These are phyloP conservation scores for Lepidurus apus DNA, from an alignment of 1,140 invertebrate genomes.

Conservation along the genomic window DNA sequence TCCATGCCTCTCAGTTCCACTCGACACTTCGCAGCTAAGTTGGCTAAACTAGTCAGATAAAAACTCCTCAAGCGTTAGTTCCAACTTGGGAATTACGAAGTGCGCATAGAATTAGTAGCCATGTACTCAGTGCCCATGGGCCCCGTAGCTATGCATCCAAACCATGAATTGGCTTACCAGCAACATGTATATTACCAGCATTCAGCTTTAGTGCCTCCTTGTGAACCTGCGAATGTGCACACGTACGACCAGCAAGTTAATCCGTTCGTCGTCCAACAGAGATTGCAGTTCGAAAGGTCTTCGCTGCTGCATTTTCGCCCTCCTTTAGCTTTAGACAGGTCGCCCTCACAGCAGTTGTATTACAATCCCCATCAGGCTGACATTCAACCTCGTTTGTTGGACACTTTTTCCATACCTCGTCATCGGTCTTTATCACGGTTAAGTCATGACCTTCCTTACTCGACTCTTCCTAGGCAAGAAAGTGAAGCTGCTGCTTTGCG, in stretches of 20 bases:
- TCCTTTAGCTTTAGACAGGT: background rate
- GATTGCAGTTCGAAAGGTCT: background rate
- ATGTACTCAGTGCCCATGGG: background rate
- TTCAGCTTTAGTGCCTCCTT: background rate
- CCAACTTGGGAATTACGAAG: background rate
- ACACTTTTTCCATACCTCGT: background rate
- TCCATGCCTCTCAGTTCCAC: background rate
- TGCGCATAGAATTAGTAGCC: background rate
- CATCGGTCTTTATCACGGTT: background rate
- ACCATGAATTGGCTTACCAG: background rate
- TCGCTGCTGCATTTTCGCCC: background rate
- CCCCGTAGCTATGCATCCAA: background rate
- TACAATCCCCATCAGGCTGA: background rate
- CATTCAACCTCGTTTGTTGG: background rate
- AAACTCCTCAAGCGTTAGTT: background rate
- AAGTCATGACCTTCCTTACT: background rate
- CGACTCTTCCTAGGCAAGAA: conserved; percentile 10
- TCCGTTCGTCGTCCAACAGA: background rate
- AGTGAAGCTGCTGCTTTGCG: conserved; percentile 11
- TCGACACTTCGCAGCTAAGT: background rate
- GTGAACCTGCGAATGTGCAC: background rate
- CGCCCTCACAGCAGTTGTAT: background rate
- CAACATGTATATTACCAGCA: background rate
- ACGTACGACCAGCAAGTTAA: background rate
- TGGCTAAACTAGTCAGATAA: background rate